phyloP scores from a whole-genome alignment of 2,797 vertebrate genomes.

The Lepus oiostolus region DNA sequence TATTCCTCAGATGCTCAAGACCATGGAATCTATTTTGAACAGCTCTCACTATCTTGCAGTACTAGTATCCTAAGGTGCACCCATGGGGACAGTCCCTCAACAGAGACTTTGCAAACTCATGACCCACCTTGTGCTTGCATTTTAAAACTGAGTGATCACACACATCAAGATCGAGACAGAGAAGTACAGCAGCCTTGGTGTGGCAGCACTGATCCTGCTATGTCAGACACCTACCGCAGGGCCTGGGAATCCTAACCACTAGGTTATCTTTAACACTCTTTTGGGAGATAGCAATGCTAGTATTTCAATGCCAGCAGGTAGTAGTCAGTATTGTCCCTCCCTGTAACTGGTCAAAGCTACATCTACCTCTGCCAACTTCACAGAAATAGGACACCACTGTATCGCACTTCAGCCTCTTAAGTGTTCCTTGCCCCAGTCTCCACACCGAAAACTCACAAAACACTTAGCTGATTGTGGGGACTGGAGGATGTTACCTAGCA shows the following conservation, averaged over 20 bases:
- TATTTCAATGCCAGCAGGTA: not conserved
- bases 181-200: not conserved
- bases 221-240: no score
- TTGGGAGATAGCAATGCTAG: not conserved
- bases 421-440: not conserved
- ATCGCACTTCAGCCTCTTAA: not conserved
- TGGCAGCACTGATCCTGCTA: not conserved
- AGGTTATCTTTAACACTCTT: not conserved
- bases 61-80: not conserved
- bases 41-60: not conserved
- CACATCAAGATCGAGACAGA: not conserved
- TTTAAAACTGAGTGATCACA: not conserved
- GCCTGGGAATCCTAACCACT: not conserved
- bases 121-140: not conserved
- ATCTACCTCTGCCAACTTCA: not conserved
- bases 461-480: not conserved
- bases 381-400: not conserved
- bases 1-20: not conserved
- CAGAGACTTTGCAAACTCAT: not conserved
- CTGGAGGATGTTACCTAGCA: not conserved
- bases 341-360: not conserved
- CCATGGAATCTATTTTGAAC: not conserved
- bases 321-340: not conserved
- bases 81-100: not conserved
- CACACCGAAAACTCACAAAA: not conserved